A percentile compares a stretch with the other conserved stretches of the same genome.
Conservation (phyloP, 2,113 vertebrate genomes). For the Saimiri boliviensis region DNA sequence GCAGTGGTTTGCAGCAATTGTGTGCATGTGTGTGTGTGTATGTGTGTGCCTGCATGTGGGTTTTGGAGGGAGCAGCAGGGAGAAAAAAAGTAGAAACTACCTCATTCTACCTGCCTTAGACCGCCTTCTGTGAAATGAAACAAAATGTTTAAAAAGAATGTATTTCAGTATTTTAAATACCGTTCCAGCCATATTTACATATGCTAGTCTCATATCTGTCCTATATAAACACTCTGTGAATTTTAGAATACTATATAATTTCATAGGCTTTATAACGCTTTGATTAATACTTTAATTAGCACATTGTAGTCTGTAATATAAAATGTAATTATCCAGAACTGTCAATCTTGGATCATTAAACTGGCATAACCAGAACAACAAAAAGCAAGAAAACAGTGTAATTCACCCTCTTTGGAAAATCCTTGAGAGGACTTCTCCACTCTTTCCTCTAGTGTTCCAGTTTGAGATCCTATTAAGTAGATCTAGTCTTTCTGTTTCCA, state of each 20-base stretch:
- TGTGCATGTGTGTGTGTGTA: neutral
- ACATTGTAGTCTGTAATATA: neutral
- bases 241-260: neutral
- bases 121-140: neutral
- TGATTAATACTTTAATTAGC: neutral
- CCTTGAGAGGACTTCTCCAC: neutral
- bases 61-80: neutral
- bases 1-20: neutral
- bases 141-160: neutral
- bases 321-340: neutral
- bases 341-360: neutral
- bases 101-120: neutral
- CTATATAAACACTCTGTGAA: neutral
- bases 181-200: neutral
- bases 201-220: neutral
- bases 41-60: rapidly evolving
- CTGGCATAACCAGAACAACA: neutral
- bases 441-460: neutral
- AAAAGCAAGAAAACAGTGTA: neutral
- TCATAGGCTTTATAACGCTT: neutral
- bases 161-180: neutral
- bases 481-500: neutral
- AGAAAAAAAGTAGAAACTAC: neutral
- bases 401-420: neutral
- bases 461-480: neutral